A percentile compares a stretch with the other conserved stretches of the same genome.
Conservation (phyloP, 2,113 vertebrate genomes). For the Rhynchopsitta pachyrhyncha region DNA sequence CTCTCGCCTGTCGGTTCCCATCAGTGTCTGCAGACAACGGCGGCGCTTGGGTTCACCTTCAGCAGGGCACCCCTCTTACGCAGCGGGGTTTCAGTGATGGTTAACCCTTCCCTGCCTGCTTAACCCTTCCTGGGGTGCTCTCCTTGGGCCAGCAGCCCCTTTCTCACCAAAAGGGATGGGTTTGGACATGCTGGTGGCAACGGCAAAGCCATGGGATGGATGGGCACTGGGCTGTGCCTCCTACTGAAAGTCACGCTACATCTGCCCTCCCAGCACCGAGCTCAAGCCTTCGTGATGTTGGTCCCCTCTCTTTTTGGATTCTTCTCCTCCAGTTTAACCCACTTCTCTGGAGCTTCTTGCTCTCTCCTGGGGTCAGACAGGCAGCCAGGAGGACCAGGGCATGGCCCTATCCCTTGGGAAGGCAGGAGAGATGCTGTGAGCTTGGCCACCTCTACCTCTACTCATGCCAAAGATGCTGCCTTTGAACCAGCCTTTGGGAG, state of each 20-base stretch:
- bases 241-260: fast-evolving
- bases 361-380: too few species aligned
- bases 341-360: neutral
- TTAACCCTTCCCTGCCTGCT: slow-evolving; percentile 5
- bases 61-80: neutral
- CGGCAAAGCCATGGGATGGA: fast-evolving
- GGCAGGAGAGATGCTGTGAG: neutral
- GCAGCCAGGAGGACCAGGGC: fast-evolving
- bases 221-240: fast-evolving
- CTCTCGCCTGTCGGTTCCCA: slow-evolving; percentile 36
- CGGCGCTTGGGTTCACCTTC: neutral
- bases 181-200: neutral
- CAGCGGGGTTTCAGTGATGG: neutral
- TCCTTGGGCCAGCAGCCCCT: neutral
- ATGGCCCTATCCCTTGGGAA: neutral
- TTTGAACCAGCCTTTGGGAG: neutral
- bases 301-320: neutral
- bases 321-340: too few species aligned
- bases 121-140: neutral
- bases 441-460: neutral
- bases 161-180: neutral
- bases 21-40: neutral
- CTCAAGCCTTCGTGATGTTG: neutral
- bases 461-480: fast-evolving
- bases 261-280: neutral